Base-by-base conservation (phyloP, 2,113 vertebrate species). In the Balaeniceps rex region DNA sequence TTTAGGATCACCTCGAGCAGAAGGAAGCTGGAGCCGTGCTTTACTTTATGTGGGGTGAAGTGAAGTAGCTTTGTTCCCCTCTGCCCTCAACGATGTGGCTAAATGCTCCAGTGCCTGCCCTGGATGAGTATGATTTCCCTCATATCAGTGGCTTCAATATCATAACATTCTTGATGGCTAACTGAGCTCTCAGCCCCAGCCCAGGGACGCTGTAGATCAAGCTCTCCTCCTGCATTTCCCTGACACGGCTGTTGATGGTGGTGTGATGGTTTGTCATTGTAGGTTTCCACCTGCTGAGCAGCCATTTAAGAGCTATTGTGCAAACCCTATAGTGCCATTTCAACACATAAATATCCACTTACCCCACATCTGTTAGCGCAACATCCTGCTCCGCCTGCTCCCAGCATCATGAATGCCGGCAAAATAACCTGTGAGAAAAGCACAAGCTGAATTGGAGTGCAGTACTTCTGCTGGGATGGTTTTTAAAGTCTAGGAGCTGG, bases 281-380 rank as follows among this genome's bases (percentile, higher is more conserved):
- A 54, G n/a, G 1, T 86, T 90, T 88, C 61, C 75, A 86, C 44
- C 46, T 92, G 84, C 80, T 93, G 84, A 97, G 77, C 61, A 83
- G 86, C 93, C 66, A n/a, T 79, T 87, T 90, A 66, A 79, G 57
- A 82, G 29, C 69, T 83, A 22, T 95, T 95, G 58, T 38, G 36
- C 55, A 93, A 95, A 69, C 38, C 12, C 49, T 11, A 6, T 2
- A 47, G 33, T 58, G 69, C 46, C 57, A 31, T 93, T 94, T 95
- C 94, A 85, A 77, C 92, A 95, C 51, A 34, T 29, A 63, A 84
- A 58, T 84, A 28, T 38, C 36, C 94, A 87, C 97, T 98, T 96
- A 98, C 96, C 93, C 87, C 96, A 83, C 96, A 97, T 78, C 97
- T 97, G 94, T 98, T 98, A 84, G 97, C 88, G 19, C 97, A 98